phyloP scores from a whole-genome alignment of 2,113 vertebrate species.

The Rhinoderma darwinii region DNA sequence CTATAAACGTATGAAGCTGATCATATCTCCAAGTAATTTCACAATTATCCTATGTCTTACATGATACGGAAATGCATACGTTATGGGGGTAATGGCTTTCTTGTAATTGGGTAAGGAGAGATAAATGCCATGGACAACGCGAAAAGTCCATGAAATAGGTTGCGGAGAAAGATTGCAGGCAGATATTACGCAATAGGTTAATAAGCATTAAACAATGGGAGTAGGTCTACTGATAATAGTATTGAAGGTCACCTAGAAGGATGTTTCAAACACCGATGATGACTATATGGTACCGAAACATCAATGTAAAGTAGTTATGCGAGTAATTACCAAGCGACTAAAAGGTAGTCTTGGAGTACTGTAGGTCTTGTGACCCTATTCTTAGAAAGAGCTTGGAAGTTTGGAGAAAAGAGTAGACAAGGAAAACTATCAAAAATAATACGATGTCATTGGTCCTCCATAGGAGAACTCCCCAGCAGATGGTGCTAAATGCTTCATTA shows the following conservation, averaged over 20 bases:
- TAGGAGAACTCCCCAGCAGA: constrained; percentile 13
- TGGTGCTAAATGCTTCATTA: background rate
- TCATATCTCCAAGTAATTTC: background rate
- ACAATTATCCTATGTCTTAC: background rate
- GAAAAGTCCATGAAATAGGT: constrained; percentile 7
- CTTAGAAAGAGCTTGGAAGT: background rate
- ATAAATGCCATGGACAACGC: constrained; percentile 20
- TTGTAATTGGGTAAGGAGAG: constrained; percentile 28
- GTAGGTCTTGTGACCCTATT: background rate
- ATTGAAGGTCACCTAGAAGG: constrained; percentile 27
- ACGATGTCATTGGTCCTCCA: background rate
- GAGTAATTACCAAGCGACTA: background rate
- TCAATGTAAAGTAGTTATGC: background rate
- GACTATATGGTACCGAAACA: background rate
- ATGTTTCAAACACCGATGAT: background rate
- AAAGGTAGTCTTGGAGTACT: background rate
- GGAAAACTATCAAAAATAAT: background rate
- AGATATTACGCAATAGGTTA: constrained; percentile 41
- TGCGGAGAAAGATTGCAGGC: background rate
- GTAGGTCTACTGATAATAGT: constrained; percentile 16
- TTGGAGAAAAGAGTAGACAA: background rate
- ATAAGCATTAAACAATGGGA: constrained; percentile 34
- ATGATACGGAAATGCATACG: background rate
- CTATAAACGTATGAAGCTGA: background rate
- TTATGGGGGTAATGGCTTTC: constrained; percentile 40